Conservation (phyloP, 2,888 invertebrate genomes). For the Brenthis hecate region DNA sequence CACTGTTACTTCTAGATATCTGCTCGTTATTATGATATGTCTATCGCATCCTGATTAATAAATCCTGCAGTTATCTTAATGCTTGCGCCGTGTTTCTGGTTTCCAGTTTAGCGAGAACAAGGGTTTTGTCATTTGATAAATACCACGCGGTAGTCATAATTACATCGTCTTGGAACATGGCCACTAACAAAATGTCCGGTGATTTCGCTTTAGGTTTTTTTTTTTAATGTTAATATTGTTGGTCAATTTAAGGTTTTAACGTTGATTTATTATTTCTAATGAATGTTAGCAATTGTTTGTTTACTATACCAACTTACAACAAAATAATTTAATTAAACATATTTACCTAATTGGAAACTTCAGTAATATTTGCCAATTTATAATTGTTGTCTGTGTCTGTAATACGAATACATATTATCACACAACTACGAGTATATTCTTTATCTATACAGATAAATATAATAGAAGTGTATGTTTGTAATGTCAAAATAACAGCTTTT, state of each 20-base stretch:
- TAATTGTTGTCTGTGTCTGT: no score
- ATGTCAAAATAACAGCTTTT: no score
- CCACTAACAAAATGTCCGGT: constrained; percentile 30
- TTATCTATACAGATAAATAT: no score
- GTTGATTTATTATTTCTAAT: constrained; percentile 11
- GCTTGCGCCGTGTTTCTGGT: constrained; percentile 23
- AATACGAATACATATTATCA: no score
- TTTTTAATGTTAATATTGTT: constrained; percentile 4
- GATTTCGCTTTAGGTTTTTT: constrained; percentile 9
- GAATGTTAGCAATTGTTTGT: not conserved
- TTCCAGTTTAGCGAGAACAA: constrained; percentile 26
- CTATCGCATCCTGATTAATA: constrained; percentile 36
- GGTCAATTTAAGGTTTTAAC: not conserved
- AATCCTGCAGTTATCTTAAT: constrained; percentile 35
- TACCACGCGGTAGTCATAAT: constrained; percentile 33
- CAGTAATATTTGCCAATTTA: no score
- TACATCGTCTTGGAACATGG: constrained; percentile 25
- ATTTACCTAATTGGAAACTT: not conserved
- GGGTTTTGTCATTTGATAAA: constrained; percentile 32
- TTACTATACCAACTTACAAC: not conserved
- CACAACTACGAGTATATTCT: no score
- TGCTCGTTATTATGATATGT: constrained; percentile 16
- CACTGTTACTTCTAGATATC: constrained; percentile 12
- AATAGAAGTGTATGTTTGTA: no score
- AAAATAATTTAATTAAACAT: not conserved